A percentile compares a stretch with the other conserved stretches of the same genome.
phyloP scores from a whole-genome alignment of 1,140 invertebrate species.

The Amphibalanus amphitrite region DNA sequence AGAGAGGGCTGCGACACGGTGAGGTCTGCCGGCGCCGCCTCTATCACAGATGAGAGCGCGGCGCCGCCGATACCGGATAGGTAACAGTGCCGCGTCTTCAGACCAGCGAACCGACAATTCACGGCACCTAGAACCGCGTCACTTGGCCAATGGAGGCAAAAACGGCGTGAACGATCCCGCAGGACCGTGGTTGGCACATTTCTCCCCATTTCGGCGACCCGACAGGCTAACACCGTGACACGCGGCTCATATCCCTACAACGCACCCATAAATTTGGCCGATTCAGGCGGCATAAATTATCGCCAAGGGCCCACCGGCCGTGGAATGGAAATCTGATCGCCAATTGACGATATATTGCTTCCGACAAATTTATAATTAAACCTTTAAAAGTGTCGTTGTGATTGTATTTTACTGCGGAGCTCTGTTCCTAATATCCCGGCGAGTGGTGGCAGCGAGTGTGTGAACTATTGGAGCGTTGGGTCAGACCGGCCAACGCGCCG shows the following conservation, averaged over 20 bases:
- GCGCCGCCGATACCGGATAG: no score
- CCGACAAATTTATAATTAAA: not conserved
- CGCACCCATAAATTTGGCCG: not conserved
- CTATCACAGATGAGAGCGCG: no score
- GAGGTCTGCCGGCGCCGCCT: no score
- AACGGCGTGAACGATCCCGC: no score
- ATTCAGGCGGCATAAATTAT: not conserved
- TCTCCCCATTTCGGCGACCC: no score
- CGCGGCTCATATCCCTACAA: not conserved
- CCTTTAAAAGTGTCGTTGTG: not conserved
- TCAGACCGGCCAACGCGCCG: no score
- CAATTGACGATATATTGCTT: not conserved
- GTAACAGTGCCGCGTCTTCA: no score
- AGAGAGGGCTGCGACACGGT: no score
- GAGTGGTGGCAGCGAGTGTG: not conserved
- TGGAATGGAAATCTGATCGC: not conserved
- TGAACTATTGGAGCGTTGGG: conserved; percentile 19
- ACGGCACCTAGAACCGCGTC: no score
- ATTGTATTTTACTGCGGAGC: not conserved
- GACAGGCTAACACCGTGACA: not conserved
- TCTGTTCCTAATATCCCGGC: not conserved
- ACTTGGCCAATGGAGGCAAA: no score
- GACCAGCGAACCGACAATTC: no score
- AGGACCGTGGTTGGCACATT: no score
- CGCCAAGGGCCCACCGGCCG: not conserved